These are phyloP conservation scores for Oligia strigilis DNA, from an alignment of 2,888 invertebrate species.

Conservation along the genomic window DNA sequence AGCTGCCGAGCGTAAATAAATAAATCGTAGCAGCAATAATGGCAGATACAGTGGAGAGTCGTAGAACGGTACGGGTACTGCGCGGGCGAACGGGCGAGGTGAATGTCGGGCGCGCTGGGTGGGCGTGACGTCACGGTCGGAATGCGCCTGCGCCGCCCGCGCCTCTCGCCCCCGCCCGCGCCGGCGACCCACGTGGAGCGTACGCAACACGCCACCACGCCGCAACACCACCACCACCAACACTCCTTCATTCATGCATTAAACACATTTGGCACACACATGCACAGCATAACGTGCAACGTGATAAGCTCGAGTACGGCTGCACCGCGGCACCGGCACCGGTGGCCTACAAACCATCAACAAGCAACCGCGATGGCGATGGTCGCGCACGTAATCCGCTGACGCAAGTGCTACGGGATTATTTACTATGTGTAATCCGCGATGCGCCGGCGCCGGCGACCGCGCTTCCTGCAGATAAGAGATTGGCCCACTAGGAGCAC, in stretches of 20 bases:
- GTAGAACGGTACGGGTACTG: constrained; percentile 75
- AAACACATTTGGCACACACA: constrained; percentile 72
- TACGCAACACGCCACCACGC: constrained; percentile 79
- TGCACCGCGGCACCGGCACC: constrained; percentile 51
- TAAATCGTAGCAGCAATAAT: constrained; percentile 81
- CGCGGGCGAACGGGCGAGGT: constrained; percentile 80
- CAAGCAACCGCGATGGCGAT: constrained; percentile 17
- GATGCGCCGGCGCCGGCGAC: constrained; percentile 81
- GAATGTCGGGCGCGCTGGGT: constrained; percentile 89
- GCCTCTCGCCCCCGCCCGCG: constrained; percentile 62
- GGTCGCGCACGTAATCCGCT: constrained; percentile 57
- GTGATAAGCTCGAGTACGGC: constrained; percentile 37
- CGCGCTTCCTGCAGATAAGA: constrained; percentile 88
- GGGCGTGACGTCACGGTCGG: constrained; percentile 90
- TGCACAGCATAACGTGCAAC: constrained; percentile 58
- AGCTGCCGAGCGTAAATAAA: constrained; percentile 80
- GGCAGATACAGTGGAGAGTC: constrained; percentile 80
- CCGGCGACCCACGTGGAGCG: constrained; percentile 83
- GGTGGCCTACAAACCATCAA: constrained; percentile 37
- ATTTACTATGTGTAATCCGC: constrained; percentile 79
- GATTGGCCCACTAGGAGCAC: constrained; percentile 77
- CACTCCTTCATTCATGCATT: constrained; percentile 81
- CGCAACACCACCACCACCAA: constrained; percentile 67
- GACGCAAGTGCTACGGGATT: constrained; percentile 78
- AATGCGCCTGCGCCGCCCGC: constrained; percentile 86